Base-by-base conservation (phyloP, 2,797 vertebrate species). In the Octomys mimax region DNA sequence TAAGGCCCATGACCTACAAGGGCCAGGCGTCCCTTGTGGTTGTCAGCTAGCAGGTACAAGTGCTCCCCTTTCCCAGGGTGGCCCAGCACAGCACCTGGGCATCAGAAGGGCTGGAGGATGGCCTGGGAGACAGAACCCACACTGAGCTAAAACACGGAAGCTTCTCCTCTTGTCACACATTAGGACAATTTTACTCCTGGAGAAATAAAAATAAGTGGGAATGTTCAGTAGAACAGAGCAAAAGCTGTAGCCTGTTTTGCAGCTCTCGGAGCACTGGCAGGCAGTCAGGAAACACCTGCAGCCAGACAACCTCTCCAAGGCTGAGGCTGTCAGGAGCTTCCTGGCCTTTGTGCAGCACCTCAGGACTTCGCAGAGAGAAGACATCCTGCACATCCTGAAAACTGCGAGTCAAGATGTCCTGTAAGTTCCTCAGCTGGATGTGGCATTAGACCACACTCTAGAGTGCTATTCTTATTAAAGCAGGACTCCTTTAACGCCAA, bases 191-290 rank as follows among this genome's bases (percentile, higher is more conserved):
- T 81, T 64, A 5, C 81, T 90, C 79, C 39, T 70, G 33, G 80
- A 73, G 62, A 68, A 91, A 26, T 2, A 39, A 19, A 14, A n/a
- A 7, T 92, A 66, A 89, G 49, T 9, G 42, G 16, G 22, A 31
- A 13, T 64, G 57, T 62, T 90, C 66, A 86, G 75, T 70, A 7
- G 36, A 87, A 59, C 18, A 16, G 89, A 19, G 46, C 84, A 16
- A 81, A 59, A 94, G 26, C 33, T 14, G 39, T 21, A 73, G 91
- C n/a, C 33, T 97, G 94, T 96, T 97, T 97, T 98, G 31, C 97
- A 99, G 99, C 99, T 99, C 97, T 98, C 98, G 62, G 98, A 99
- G 95, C 99, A 99, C 52, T 99, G 99, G 99, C 97, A 99, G 97
- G 96, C 96, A 14, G 95, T 98, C 81, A 98, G 98, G 97, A 99